Percentiles rank a stretch among this genome's conserved stretches.
Evolutionary conservation across 2,888 invertebrate genomes (phyloP).

Genomic region (Drosophila eohydei): DNA sequence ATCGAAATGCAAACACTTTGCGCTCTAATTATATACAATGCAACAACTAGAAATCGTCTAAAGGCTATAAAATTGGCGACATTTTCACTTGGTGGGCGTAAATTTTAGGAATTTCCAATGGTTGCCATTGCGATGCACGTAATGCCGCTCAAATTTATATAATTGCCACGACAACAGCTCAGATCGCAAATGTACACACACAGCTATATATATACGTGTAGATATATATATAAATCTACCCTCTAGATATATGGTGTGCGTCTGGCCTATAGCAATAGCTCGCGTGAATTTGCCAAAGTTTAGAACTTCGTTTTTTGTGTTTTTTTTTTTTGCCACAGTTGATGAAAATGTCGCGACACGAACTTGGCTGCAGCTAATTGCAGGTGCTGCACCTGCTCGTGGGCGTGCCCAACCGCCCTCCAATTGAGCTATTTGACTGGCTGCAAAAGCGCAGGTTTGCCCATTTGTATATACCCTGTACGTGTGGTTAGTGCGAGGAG

Average conservation of each 20-base stretch:
- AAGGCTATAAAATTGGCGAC: slow-evolving; percentile 40
- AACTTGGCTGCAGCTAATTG: slow-evolving; percentile 65
- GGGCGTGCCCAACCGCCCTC: slow-evolving; percentile 66
- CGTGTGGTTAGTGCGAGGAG: background rate
- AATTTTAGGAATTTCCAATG: slow-evolving; percentile 17
- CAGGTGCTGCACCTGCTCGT: slow-evolving; percentile 36
- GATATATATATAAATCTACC: background rate
- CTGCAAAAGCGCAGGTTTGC: slow-evolving; percentile 9
- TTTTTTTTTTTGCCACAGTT: slow-evolving; percentile 4
- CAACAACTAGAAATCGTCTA: slow-evolving; percentile 11
- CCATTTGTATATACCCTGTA: slow-evolving; percentile 36
- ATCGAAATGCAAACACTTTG: slow-evolving; percentile 72
- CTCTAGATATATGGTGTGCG: background rate
- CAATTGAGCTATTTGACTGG: slow-evolving; percentile 65
- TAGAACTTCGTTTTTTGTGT: slow-evolving; percentile 78
- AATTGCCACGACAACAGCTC: slow-evolving; percentile 38
- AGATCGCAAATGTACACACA: slow-evolving; percentile 2
- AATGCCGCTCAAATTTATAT: slow-evolving; percentile 35
- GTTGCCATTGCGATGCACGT: slow-evolving; percentile 44
- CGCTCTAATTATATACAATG: slow-evolving; percentile 59
- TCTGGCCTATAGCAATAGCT: slow-evolving; percentile 44
- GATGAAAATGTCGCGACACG: slow-evolving; percentile 60
- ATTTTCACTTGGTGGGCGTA: slow-evolving; percentile 49
- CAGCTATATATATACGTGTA: background rate
- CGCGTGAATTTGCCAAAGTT: slow-evolving; percentile 85